Percentiles rank a stretch among this genome's conserved stretches.
Conservation (phyloP, 2,113 vertebrate species). For the Tichodroma muraria region DNA sequence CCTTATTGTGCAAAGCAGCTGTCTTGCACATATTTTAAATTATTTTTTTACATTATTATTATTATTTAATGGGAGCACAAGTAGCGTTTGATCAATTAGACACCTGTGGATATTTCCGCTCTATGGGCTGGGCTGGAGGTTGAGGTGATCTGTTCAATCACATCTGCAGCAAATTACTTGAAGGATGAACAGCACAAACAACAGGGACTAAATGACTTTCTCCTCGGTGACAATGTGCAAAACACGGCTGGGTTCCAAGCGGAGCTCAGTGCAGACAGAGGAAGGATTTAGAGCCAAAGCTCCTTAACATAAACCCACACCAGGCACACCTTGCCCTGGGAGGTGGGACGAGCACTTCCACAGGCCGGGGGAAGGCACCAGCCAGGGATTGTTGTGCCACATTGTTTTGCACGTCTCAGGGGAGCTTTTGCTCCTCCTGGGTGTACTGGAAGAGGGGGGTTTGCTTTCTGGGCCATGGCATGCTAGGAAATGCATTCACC, state of each 20-base stretch:
- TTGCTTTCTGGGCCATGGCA: not conserved
- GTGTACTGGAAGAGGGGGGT: accelerated
- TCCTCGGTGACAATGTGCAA: not conserved
- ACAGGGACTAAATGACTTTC: not conserved
- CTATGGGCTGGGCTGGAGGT: not conserved
- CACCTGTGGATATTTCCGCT: not conserved
- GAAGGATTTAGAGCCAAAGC: slow-evolving; percentile 33
- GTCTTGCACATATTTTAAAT: not conserved
- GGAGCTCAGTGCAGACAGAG: not conserved
- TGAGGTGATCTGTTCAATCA: slow-evolving; percentile 1
- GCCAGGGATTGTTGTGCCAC: not conserved
- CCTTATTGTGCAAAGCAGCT: slow-evolving; percentile 45
- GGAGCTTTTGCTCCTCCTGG: not conserved
- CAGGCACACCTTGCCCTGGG: not conserved
- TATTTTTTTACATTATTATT: not conserved
- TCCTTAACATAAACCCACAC: not conserved
- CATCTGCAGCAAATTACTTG: not conserved
- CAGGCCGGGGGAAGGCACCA: not conserved
- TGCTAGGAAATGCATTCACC: accelerated
- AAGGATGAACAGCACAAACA: slow-evolving; percentile 10
- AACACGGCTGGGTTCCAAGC: not conserved
- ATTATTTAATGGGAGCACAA: slow-evolving; percentile 14
- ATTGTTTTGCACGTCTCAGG: not conserved
- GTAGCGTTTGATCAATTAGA: not conserved
- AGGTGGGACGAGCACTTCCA: not conserved